These are phyloP conservation scores for Pollachius pollachius DNA, from an alignment of 2,113 vertebrate genomes.

Conservation along the genomic window DNA sequence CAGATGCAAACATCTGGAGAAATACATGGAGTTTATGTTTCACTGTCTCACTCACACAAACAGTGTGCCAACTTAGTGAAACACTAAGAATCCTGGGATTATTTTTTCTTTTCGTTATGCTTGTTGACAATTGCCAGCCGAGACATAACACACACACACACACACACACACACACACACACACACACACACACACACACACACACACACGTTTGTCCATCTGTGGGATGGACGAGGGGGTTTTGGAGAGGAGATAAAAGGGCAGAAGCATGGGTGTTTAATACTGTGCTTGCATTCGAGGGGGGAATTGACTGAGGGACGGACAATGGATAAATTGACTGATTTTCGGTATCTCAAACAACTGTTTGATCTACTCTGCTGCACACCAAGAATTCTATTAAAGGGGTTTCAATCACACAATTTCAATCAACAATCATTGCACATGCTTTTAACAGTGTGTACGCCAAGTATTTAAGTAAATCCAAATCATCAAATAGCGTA, in stretches of 20 bases:
- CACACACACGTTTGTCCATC: not conserved
- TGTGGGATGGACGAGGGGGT: not conserved
- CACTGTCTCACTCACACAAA: conserved; percentile 9
- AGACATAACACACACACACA: not conserved
- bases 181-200: conserved; percentile 17
- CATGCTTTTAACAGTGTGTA: too few relatives aligned
- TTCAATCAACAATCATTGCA: too few relatives aligned
- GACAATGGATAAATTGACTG: not conserved
- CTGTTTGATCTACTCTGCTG: too few relatives aligned
- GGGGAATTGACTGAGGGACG: not conserved
- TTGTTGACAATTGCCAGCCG: too few relatives aligned
- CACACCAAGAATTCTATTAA: too few relatives aligned
- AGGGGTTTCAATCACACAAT: too few relatives aligned
- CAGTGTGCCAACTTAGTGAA: not conserved
- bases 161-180: conserved; percentile 22
- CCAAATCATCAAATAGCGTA: too few relatives aligned
- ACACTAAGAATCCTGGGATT: too few relatives aligned
- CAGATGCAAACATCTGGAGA: conserved; percentile 54
- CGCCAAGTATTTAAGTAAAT: too few relatives aligned
- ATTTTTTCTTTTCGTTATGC: too few relatives aligned
- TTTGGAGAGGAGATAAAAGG: not conserved
- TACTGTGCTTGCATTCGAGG: not conserved
- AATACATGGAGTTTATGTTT: conserved; percentile 36
- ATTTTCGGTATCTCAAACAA: not conserved
- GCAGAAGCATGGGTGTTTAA: not conserved